Base-by-base conservation (phyloP, 2,113 vertebrate genomes). In the Gadus macrocephalus region DNA sequence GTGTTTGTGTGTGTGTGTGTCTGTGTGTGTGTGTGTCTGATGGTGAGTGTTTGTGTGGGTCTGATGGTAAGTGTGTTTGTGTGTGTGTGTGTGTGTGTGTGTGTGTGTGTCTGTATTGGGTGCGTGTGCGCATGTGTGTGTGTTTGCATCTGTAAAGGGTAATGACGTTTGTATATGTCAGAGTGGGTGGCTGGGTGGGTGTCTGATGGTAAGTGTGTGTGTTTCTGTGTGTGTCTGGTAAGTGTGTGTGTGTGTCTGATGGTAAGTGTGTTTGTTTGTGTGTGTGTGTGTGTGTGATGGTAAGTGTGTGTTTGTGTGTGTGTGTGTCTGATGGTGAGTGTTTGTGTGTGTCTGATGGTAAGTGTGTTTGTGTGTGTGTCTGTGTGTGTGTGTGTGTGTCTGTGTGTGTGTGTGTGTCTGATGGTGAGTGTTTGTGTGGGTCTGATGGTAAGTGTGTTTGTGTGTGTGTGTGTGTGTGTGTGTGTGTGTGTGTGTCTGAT, bases 221-320 rank as follows among this genome's bases (percentile, higher is more conserved):
- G 59, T 78, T 64, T 53, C 60, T 63, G 55, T 53, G 1, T 35
- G n/a, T 17, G 38, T 61, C n/a, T n/a, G n/a, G n/a, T n/a, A n/a
- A n/a, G 59, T 61, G 53, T 56, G 53, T 56, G 53, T 56, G 38
- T 42, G 38, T 42, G n/a, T n/a, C n/a, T n/a, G n/a, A n/a, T n/a
- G n/a, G n/a, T n/a, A n/a, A n/a, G n/a, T n/a, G n/a, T n/a, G n/a
- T n/a, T n/a, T n/a, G 38, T 42, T 5, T 42, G 38, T 42, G 38
- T 42, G 38, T 42, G 38, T 42, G 38, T 42, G 38, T 42, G 38
- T 42, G 38, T 42, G 1, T 42, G 38, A 7, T 5, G 5, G 38
- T 42, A 9, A 5, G 38, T 42, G 53, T 14, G 53, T 56, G 53
- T n/a, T n/a, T 15, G 53, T 17, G 1, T 15, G 62, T 64, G 38